Evolutionary conservation across 2,113 vertebrate species (phyloP), one percentile per base, ranked within the genome.

Genomic region (Thamnaconus septentrionalis): DNA sequence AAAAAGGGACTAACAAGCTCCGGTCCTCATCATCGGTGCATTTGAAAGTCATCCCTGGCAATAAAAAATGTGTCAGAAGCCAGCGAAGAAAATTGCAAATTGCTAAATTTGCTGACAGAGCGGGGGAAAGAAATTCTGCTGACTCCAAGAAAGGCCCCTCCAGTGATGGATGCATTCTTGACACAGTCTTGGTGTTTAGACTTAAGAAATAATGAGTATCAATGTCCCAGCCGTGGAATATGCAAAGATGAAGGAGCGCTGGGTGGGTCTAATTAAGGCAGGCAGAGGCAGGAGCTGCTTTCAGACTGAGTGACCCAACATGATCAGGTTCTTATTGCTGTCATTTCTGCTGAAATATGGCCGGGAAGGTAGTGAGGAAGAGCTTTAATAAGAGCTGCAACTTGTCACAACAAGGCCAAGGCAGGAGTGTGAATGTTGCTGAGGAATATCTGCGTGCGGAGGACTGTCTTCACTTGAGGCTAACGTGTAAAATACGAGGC

Each of bases 151-250:
- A 78, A 86, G 78, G 74, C 59, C 81, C 18, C 18, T 31, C 73
- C 57, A 0, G 91, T 98, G 96, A 99, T 97, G 95, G 96, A 98
- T 98, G 96, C 92, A 92, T 98, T 98, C 96, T 98, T 99, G 97
- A 99, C 96, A 98, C 94, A 95, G 94, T 94, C 95, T 96, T 94
- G 94, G 94, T 96, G 94, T 97, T 98, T 96, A 93, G 95, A 95
- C 95, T 96, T 93, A 93, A 92, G 93, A 96, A 98, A 98, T 99
- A 98, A 99, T 99, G 97, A 98, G 96, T 98, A 97, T 96, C 97
- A 98, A 96, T 97, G 96, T 98, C 95, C 94, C 95, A 92, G 93
- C 94, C 92, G 81, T 90, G 92, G 93, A 96, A 95, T 96, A 98
- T 96, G 94, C 95, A 96, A 95, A 96, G 93, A 96, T 91, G 92